Base-by-base conservation (phyloP, 2,113 vertebrate genomes). In the Tachuris rubrigastra region DNA sequence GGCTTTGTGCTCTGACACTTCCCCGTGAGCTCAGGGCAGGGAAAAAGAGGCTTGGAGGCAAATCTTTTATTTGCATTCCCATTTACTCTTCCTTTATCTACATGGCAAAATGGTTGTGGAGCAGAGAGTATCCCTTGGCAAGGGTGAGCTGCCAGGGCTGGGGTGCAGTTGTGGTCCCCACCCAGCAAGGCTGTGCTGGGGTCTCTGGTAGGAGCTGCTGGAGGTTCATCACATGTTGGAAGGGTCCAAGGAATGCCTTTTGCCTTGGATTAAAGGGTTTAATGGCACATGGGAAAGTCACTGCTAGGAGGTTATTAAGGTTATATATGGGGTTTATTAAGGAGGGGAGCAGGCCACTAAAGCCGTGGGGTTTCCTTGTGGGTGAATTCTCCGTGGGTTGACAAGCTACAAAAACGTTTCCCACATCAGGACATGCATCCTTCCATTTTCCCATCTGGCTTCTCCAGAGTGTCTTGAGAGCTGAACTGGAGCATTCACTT, bases 141-240 rank as follows among this genome's bases (percentile, higher is more conserved):
- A 67, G 55, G 68, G 33, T 1, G n/a, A 79, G 42, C 52, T 72
- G 69, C n/a, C 22, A 41, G 52, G 44, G 42, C 39, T 30, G 39
- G 52, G 62, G 9, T 8, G 1, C 4, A 8, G 10, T 44, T 6
- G 17, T 47, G 42, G n/a, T 73, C 6, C 37, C 10, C 22, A 3
- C 23, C 25, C 55, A 39, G 14, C 0, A 4, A n/a, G 44, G 60
- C 31, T 1, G 0, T 0, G 2, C 76, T 1, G 2, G 27, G 50
- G 28, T 37, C 67, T 68, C 39, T 55, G 0, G 0, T 2, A 24
- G 56, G 31, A 73, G 85, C 53, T 49, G 59, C 71, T 0, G 3
- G 53, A 65, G 49, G 44, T 17, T 68, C 60, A 30, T 30, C 80
- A 69, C 28, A 4, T 35, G 24, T 5, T 50, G 60, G 66, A 30